Evolutionary conservation across 2,888 invertebrate species (phyloP), one percentile per base, ranked within the genome.

Genomic region (Netelia inedita): DNA sequence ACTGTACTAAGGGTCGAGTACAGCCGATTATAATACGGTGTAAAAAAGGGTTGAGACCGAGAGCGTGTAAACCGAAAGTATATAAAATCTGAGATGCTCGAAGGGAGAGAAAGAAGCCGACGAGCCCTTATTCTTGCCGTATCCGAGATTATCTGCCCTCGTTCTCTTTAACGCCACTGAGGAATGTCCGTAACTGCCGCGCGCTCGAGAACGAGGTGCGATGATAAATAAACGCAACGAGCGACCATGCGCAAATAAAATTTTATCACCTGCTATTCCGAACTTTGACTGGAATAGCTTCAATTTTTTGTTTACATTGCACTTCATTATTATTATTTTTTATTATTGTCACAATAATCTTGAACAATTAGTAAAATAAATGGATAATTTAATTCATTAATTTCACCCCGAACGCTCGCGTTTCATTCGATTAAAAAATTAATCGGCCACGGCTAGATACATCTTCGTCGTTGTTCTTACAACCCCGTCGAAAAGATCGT

Each of bases 1-100:
- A 81, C 59, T 80, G 78, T 72, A 43, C 65, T 74, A 87, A 68
- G 85, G 59, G 53, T 69, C 35, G 79, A 63, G 76, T 81, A 87
- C 82, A 86, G 87, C 86, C 88, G 90, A 92, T 92, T 92, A 90
- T 89, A 69, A 81, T 82, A 82, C 74, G 79, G 76, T 86, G 90
- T 82, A 88, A 89, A 88, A 89, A 90, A 92, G 92, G 91, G 91
- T 90, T 91, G 83, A 73, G 71, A 69, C 79, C 79, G 61, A 66
- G 68, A 76, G 68, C 66, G 73, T 79, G 82, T 76, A 21, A 78
- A 74, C 68, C 72, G 65, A 79, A 83, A 82, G 83, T 82, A 81
- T 68, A 76, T 83, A 57, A 71, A 85, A 81, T 78, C 78, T 57
- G 78, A 55, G 82, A 85, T 75, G 86, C 81, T 23, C 41, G 66